Conservation (phyloP, 1,140 invertebrate species). For the Ericerus pela region DNA sequence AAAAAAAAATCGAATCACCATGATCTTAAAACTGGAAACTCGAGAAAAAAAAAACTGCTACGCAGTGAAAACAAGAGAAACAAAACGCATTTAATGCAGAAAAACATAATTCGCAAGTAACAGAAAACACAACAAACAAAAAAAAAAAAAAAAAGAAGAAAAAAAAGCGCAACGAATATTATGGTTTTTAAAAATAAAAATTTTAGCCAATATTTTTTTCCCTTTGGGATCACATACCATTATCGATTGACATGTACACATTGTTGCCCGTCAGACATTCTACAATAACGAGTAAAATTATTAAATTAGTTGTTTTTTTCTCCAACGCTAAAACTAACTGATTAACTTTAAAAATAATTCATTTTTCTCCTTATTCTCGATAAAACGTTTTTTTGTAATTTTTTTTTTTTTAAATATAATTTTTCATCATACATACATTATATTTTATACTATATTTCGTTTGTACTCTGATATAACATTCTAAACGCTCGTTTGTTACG, state of each 20-base stretch:
- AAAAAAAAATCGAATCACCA: too few species aligned
- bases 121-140: background rate
- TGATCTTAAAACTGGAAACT: too few species aligned
- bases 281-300: too few species aligned
- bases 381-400: conserved; percentile 3
- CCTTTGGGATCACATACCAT: conserved; percentile 5
- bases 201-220: too few species aligned
- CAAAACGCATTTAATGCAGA: background rate
- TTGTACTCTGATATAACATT: conserved; percentile 6
- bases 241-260: conserved; percentile 6
- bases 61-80: background rate
- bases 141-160: conserved; percentile 1
- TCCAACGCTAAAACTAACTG: background rate
- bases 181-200: background rate
- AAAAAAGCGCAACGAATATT: background rate
- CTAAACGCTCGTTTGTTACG: background rate
- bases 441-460: too few species aligned
- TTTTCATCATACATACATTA: too few species aligned
- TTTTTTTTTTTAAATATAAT: background rate
- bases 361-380: background rate
- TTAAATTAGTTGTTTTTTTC: too few species aligned
- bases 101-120: background rate
- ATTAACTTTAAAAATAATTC: background rate
- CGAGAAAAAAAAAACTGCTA: background rate
- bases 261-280: conserved; percentile 5